These are phyloP conservation scores for Saguinus midas DNA, from an alignment of 2,113 vertebrate species.

Conservation along the genomic window DNA sequence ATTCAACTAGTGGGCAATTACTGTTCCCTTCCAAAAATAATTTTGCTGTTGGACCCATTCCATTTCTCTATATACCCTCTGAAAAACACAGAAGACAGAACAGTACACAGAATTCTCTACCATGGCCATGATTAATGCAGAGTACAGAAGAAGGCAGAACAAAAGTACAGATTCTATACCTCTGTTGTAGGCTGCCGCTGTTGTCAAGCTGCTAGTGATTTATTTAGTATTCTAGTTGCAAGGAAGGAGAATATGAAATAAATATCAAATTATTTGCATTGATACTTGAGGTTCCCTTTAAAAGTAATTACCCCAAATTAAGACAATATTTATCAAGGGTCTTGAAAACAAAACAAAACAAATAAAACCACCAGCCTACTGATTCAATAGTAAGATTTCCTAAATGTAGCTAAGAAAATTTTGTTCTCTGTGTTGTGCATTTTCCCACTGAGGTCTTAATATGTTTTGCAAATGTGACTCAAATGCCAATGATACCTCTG, in stretches of 20 bases:
- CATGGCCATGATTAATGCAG: slow-evolving; percentile 37
- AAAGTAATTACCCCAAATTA: slow-evolving; percentile 78
- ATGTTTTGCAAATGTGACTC: not conserved
- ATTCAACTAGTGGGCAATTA: not conserved
- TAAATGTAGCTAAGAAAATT: not conserved
- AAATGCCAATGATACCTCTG: not conserved
- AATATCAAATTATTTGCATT: slow-evolving; percentile 71
- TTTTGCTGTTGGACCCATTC: not conserved
- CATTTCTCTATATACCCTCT: not conserved
- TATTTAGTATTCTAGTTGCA: slow-evolving; percentile 66
- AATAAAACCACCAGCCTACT: not conserved
- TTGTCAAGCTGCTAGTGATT: slow-evolving; percentile 75
- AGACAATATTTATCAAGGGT: slow-evolving; percentile 54
- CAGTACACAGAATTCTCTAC: not conserved
- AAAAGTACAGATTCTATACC: slow-evolving; percentile 68
- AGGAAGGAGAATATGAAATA: slow-evolving; percentile 56
- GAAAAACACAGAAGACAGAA: not conserved
- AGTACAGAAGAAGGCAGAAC: slow-evolving; percentile 59
- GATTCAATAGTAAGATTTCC: slow-evolving; percentile 2
- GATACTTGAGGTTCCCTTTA: slow-evolving; percentile 72
- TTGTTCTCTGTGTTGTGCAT: not conserved
- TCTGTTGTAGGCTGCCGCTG: slow-evolving; percentile 66
- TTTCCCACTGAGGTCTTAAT: slow-evolving; percentile 16
- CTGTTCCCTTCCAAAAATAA: not conserved
- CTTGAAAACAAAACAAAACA: slow-evolving; percentile 48